Conservation (phyloP, 2,888 invertebrate species). For the Drosophila pseudotakahashii region DNA sequence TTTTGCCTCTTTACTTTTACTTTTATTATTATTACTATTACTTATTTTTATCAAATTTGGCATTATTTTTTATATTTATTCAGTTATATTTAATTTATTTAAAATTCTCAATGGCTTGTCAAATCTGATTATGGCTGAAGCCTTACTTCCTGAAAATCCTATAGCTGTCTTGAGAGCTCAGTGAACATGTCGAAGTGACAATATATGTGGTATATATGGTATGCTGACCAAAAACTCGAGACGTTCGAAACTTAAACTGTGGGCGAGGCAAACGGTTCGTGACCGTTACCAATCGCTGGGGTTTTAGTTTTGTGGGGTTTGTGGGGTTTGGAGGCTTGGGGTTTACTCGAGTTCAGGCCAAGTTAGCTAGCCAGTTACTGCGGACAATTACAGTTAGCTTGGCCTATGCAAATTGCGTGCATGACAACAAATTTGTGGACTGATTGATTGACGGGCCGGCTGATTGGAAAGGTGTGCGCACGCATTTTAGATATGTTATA, state of each 20-base stretch:
- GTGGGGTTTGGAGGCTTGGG: background rate
- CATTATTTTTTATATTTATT: too few relatives aligned
- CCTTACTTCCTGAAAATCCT: background rate
- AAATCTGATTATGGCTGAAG: background rate
- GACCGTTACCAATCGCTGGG: slow-evolving; percentile 14
- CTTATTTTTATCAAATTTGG: too few relatives aligned
- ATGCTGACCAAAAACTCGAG: slow-evolving; percentile 9
- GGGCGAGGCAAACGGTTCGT: slow-evolving; percentile 30
- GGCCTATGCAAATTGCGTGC: slow-evolving; percentile 66
- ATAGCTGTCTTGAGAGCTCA: slow-evolving; percentile 2
- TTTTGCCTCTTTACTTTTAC: too few relatives aligned
- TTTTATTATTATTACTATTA: too few relatives aligned
- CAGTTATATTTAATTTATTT: background rate
- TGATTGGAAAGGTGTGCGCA: slow-evolving; percentile 59
- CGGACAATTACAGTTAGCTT: slow-evolving; percentile 36
- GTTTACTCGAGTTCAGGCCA: slow-evolving; percentile 16
- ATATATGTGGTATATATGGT: slow-evolving; percentile 2
- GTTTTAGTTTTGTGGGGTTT: background rate
- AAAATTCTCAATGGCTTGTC: too few relatives aligned
- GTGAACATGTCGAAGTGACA: slow-evolving; percentile 20
- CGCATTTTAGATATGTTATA: slow-evolving; percentile 1
- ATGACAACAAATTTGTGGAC: slow-evolving; percentile 42
- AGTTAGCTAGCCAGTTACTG: background rate
- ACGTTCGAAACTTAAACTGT: slow-evolving; percentile 10
- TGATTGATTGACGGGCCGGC: slow-evolving; percentile 43